These are phyloP conservation scores for Eupeodes luniger DNA, from an alignment of 2,888 invertebrate genomes.

Conservation along the genomic window DNA sequence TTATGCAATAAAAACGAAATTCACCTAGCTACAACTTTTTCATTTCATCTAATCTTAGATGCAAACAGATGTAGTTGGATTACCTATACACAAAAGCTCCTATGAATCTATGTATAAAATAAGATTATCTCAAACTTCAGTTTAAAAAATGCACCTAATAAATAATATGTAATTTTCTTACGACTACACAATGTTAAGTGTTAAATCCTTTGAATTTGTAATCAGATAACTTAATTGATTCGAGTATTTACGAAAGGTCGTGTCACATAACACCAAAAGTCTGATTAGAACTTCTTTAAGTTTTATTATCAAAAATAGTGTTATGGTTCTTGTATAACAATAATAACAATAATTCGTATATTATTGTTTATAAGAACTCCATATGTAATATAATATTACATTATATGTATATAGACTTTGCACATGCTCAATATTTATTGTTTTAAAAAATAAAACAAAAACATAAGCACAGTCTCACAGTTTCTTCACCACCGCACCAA, in stretches of 20 bases:
- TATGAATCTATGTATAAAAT: no score
- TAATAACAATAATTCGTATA: not conserved
- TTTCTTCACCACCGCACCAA: slow-evolving; percentile 23
- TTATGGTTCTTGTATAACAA: slow-evolving; percentile 30
- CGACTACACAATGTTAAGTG: not conserved
- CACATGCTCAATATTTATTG: slow-evolving; percentile 61
- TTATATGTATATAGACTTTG: slow-evolving; percentile 41
- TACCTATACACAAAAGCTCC: no score
- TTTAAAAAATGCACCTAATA: not conserved
- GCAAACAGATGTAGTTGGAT: no score
- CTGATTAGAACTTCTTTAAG: slow-evolving; percentile 25
- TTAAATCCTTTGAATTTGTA: not conserved
- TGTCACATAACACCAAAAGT: slow-evolving; percentile 21
- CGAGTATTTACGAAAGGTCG: not conserved
- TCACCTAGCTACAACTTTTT: no score
- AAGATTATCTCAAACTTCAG: not conserved
- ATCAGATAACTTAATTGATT: not conserved
- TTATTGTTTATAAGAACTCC: slow-evolving; percentile 20
- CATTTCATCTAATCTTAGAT: no score
- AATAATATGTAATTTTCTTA: not conserved
- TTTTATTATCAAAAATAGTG: slow-evolving; percentile 12
- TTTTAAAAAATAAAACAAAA: slow-evolving; percentile 31
- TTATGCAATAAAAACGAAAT: no score
- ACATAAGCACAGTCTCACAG: slow-evolving; percentile 42
- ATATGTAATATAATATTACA: not conserved